Evolutionary conservation across 1,140 invertebrate species (phyloP), one percentile per base, ranked within the genome.

Genomic region (Sipha flava): DNA sequence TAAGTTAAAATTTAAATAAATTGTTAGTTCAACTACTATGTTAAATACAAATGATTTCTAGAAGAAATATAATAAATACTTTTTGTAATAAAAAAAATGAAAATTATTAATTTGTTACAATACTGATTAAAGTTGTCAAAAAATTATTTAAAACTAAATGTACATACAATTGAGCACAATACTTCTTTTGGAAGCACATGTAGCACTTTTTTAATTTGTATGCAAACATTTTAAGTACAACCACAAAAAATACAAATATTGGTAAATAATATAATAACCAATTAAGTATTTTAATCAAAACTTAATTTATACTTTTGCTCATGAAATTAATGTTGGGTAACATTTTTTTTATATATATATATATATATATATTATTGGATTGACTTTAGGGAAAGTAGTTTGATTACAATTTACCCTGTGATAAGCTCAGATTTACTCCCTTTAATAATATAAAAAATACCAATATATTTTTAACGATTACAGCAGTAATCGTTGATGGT

Each of bases 341-440:
- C 70, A 9, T 40, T 52, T 37, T 54, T 12, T n/a, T 47, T 34
- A 23, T 23, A 14, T 66, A n/a, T n/a, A n/a, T 26, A 16, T 16
- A 45, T 14, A 2, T 43, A 43, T 43, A 26, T 21, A 70, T 31
- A 37, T 54, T 49, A 73, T 73, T 40, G 18, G 14, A 73, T 34
- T 52, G n/a, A 34, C 23, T 75, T 37, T 12, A 75, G 47, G 49
- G 49, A 40, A 37, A 54, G 12, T 54, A 75, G 29, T 75, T 34
- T 34, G 21, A 75, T 75, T 75, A 47, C 5, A 75, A 37, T 49
- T 75, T 75, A 75, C 70, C 70, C 70, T 75, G 70, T 75, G 31
- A 75, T 54, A 34, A 52, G 29, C 64, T 66, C 5, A 66, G 37
- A 4, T 49, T 52, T 37, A 31, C 12, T 54, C 52, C 7, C 18